Evolutionary conservation across 1,140 invertebrate species (phyloP).

Genomic region (Diachasma alloeum): DNA sequence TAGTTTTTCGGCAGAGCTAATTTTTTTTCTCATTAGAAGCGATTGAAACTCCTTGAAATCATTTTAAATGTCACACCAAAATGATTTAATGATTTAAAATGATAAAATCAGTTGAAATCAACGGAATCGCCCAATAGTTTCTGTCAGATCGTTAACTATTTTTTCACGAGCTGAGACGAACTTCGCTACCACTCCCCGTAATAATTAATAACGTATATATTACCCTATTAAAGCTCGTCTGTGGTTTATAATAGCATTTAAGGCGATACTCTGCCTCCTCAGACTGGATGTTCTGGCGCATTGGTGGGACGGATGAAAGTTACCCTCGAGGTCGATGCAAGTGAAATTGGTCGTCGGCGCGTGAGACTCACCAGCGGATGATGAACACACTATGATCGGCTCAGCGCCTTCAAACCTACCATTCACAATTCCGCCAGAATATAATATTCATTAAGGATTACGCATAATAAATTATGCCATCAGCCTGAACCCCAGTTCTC

Average conservation of each 20-base stretch:
- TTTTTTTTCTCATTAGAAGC: too few species aligned
- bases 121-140: too few species aligned
- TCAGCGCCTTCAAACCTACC: slow-evolving; percentile 10
- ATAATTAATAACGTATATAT: slow-evolving; percentile 14
- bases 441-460: not conserved
- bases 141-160: too few species aligned
- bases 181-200: not conserved
- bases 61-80: too few species aligned
- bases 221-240: slow-evolving; percentile 55
- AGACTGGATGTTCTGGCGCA: slow-evolving; percentile 44
- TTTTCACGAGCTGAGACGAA: too few species aligned
- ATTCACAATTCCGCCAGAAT: not conserved
- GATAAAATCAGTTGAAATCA: too few species aligned
- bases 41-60: too few species aligned
- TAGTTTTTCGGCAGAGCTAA: too few species aligned
- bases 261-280: slow-evolving; percentile 51
- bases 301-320: slow-evolving; percentile 35
- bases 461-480: not conserved
- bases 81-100: too few species aligned
- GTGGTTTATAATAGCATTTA: slow-evolving; percentile 57
- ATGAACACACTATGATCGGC: not conserved
- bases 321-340: slow-evolving; percentile 32
- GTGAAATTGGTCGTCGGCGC: slow-evolving; percentile 32
- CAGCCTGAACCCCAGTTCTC: too few species aligned
- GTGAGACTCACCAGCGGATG: not conserved